Evolutionary conservation across 2,888 invertebrate species (phyloP).

Genomic region (Eledona agricola): DNA sequence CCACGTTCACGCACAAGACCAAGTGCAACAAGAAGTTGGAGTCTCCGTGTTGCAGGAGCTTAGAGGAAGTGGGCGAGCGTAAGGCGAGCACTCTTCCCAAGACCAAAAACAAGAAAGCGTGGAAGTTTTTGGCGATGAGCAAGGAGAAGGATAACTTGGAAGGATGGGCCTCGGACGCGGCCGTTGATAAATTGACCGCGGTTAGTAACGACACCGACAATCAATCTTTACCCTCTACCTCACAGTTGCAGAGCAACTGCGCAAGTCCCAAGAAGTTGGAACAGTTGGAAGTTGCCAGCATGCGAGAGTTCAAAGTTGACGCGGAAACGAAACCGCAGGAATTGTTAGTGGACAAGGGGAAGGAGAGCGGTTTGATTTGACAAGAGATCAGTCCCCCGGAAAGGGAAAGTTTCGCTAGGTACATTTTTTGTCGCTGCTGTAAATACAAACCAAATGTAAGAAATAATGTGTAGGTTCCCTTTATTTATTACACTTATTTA

Average conservation of each 20-base stretch:
- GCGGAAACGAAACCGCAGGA: constrained; percentile 50
- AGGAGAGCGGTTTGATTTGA: constrained; percentile 56
- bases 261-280: constrained; percentile 48
- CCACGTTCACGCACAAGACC: constrained; percentile 43
- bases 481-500: constrained; percentile 50
- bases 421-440: constrained; percentile 63
- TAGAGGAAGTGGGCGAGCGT: constrained; percentile 52
- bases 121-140: constrained; percentile 59
- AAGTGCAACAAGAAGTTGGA: constrained; percentile 50
- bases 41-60: constrained; percentile 53
- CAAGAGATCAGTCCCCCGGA: constrained; percentile 58
- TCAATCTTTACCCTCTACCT: constrained; percentile 58
- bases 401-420: constrained; percentile 59
- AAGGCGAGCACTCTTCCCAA: constrained; percentile 59
- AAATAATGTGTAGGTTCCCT: constrained; percentile 58
- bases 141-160: constrained; percentile 55
- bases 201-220: constrained; percentile 49
- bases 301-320: constrained; percentile 30
- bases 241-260: constrained; percentile 56
- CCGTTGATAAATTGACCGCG: constrained; percentile 50
- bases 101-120: constrained; percentile 55
- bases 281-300: constrained; percentile 25
- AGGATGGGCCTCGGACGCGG: constrained; percentile 56
- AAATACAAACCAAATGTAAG: constrained; percentile 59
- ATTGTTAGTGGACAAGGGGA: constrained; percentile 46